These are phyloP conservation scores for Porites rus DNA, from an alignment of 92 coral and sea anemone species.

Conservation along the genomic window DNA sequence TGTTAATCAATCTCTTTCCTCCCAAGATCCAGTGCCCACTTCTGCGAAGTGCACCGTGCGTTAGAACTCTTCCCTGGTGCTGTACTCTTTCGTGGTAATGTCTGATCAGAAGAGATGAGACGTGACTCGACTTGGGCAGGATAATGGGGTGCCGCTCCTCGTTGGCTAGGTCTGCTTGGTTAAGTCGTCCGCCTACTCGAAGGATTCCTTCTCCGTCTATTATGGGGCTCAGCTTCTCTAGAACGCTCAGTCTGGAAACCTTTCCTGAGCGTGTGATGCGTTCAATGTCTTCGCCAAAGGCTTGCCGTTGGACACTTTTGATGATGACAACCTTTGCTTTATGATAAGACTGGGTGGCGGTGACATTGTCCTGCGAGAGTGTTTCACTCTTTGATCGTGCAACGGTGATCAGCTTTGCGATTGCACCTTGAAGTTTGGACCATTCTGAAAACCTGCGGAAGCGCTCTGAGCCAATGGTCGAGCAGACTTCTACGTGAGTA, in stretches of 20 bases:
- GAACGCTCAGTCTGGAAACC: conserved; percentile 32
- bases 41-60: too few relatives aligned
- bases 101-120: conserved; percentile 22
- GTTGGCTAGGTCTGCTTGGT: conserved; percentile 30
- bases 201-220: conserved; percentile 39
- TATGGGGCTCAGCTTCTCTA: conserved; percentile 35
- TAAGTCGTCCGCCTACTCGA: conserved; percentile 55
- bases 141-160: conserved; percentile 52
- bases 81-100: conserved; percentile 29
- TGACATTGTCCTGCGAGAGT: neutral
- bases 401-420: conserved; percentile 19
- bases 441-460: neutral
- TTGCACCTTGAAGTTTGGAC: conserved; percentile 20
- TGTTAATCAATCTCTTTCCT: too few relatives aligned
- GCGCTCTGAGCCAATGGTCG: neutral
- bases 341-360: neutral
- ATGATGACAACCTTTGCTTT: conserved; percentile 35
- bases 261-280: neutral
- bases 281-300: conserved; percentile 17
- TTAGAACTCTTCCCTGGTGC: too few relatives aligned
- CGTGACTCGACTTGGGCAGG: conserved; percentile 40
- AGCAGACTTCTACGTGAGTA: conserved; percentile 15
- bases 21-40: too few relatives aligned
- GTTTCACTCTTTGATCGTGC: neutral
- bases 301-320: conserved; percentile 22